These are phyloP conservation scores for Netelia inedita DNA, from an alignment of 2,888 invertebrate species.

Conservation along the genomic window DNA sequence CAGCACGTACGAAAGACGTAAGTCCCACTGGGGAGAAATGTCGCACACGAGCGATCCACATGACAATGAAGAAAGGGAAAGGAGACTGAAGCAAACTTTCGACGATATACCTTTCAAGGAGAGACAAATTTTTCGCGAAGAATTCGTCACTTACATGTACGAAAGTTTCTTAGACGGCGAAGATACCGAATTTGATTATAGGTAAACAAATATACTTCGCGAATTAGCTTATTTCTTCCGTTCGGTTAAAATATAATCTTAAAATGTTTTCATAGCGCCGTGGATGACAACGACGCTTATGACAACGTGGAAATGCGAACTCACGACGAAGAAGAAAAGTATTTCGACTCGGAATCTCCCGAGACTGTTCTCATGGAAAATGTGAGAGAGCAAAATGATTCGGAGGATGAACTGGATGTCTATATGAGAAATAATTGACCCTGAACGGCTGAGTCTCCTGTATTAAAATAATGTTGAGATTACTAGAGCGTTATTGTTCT, in stretches of 20 bases:
- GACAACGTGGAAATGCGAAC: constrained; percentile 91
- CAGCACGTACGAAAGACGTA: constrained; percentile 38
- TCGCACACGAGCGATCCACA: constrained; percentile 68
- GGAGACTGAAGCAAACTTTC: constrained; percentile 17
- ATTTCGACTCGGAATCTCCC: constrained; percentile 94
- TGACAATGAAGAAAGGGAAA: constrained; percentile 83
- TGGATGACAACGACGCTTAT: constrained; percentile 93
- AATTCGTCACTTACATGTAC: constrained; percentile 95
- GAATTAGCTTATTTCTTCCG: neutral
- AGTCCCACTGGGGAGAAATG: constrained; percentile 69
- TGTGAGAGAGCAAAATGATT: constrained; percentile 76
- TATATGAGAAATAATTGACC: constrained; percentile 87
- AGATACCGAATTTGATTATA: constrained; percentile 94
- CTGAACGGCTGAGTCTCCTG: constrained; percentile 66
- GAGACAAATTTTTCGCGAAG: constrained; percentile 90
- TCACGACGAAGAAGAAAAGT: constrained; percentile 95
- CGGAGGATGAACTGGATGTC: constrained; percentile 90
- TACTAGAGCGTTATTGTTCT: constrained; percentile 70
- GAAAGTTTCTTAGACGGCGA: constrained; percentile 93
- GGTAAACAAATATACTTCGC: constrained; percentile 78
- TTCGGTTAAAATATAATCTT: constrained; percentile 18
- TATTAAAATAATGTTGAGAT: constrained; percentile 79
- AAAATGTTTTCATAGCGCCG: constrained; percentile 85
- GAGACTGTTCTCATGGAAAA: constrained; percentile 84
- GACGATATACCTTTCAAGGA: constrained; percentile 84